Conservation (phyloP, 2,888 invertebrate genomes). For the Kuschelorhynchus macadamiae region DNA sequence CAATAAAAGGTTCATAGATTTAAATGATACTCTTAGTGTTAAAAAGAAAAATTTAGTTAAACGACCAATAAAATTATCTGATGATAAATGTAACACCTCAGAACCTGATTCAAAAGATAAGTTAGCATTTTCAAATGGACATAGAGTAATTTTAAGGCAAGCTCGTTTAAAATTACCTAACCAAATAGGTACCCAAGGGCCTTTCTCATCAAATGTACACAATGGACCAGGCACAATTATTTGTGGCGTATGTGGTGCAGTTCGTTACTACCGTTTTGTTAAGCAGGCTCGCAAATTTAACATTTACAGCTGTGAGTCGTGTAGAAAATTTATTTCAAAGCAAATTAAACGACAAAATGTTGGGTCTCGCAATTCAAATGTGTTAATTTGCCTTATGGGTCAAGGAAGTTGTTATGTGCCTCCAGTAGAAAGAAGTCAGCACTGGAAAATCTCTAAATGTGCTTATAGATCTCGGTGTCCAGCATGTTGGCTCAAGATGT, state of each 20-base stretch:
- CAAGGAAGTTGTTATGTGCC: constrained; percentile 82
- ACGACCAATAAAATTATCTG: constrained; percentile 39
- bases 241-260: constrained; percentile 85
- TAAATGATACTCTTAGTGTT: constrained; percentile 63
- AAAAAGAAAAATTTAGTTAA: constrained; percentile 64
- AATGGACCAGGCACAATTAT: constrained; percentile 75
- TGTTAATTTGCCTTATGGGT: constrained; percentile 78
- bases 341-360: constrained; percentile 80
- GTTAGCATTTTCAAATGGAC: constrained; percentile 72
- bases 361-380: constrained; percentile 72
- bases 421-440: constrained; percentile 79
- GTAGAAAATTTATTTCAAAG: constrained; percentile 88
- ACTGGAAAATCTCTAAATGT: constrained; percentile 77
- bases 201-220: constrained; percentile 73
- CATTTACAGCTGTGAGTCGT: constrained; percentile 87
- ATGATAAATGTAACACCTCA: constrained; percentile 45
- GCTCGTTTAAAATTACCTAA: constrained; percentile 66
- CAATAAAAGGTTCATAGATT: constrained; percentile 82
- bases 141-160: constrained; percentile 76
- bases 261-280: constrained; percentile 82
- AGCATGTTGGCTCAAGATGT: constrained; percentile 91
- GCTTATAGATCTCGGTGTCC: constrained; percentile 84
- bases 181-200: constrained; percentile 74
- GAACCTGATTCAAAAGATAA: constrained; percentile 55
- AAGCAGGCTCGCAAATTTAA: constrained; percentile 88